Evolutionary conservation across 2,888 invertebrate species (phyloP).

Genomic region (Cephus spinipes): DNA sequence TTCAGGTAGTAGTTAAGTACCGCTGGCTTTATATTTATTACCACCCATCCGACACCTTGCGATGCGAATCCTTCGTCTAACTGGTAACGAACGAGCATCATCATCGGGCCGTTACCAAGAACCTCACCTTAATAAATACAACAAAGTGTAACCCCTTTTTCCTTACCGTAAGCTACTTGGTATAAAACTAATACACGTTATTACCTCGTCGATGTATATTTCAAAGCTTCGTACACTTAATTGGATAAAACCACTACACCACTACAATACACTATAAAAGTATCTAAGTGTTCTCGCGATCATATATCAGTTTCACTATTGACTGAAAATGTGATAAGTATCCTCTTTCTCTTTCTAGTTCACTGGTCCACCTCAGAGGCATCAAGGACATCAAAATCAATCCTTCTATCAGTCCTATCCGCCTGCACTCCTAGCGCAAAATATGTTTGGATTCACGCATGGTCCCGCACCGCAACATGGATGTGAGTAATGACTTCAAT

Average conservation of each 20-base stretch:
- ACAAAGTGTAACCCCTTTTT: neutral
- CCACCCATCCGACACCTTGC: constrained; percentile 11
- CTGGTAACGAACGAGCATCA: constrained; percentile 16
- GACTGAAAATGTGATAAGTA: constrained; percentile 21
- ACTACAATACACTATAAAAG: neutral
- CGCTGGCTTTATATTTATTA: constrained; percentile 26
- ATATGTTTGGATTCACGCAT: constrained; percentile 45
- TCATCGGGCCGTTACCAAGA: neutral
- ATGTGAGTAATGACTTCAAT: constrained; percentile 42
- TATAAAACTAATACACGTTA: neutral
- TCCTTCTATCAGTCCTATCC: constrained; percentile 46
- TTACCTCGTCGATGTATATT: neutral
- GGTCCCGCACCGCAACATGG: constrained; percentile 41
- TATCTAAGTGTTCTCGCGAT: neutral
- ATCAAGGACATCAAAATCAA: constrained; percentile 55
- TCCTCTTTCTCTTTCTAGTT: constrained; percentile 42
- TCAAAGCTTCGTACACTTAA: neutral
- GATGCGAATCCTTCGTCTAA: constrained; percentile 11
- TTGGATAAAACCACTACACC: neutral
- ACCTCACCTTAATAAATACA: neutral
- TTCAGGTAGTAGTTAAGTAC: constrained; percentile 46
- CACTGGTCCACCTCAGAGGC: constrained; percentile 50
- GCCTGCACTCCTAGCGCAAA: constrained; percentile 44
- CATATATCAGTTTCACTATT: neutral
- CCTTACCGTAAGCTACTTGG: constrained; percentile 1